Base-by-base conservation (phyloP, 2,113 vertebrate genomes). In the Heptranchias perlo region DNA sequence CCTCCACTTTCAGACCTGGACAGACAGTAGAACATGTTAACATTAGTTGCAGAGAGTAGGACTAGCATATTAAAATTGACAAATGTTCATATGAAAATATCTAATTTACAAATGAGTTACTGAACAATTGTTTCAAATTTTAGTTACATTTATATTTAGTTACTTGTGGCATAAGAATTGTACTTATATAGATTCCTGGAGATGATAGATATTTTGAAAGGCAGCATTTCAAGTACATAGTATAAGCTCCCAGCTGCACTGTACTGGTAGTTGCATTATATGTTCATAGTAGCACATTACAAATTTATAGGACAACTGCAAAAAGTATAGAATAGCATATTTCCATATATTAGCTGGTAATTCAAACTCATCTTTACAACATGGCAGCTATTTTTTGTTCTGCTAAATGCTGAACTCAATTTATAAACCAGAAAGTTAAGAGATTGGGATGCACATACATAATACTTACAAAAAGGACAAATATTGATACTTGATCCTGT, bases 1-100 rank as follows among this genome's bases (percentile, higher is more conserved):
- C 99, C 97, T 99, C 99, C 86, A 99, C 99, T 97, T 99, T 99
- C 82, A 99, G 97, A 97, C 99, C 99, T 99, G 97, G 96, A 96
- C 96, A 96, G 86, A 82, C 95, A 97, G 96, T 96, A 96, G 67
- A 96, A 96, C 95, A 96, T 47, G 49, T 3, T 23, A 95, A 96
- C 96, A 96, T 92, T 65, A 96, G 73, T 44, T 84, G 52, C 96
- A 96, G 96, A 96, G 96, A 89, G 28, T 3, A 54, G 95, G 73
- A 18, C 92, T 96, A 96, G 65, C 96, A 54, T 78, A 96, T 96
- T 91, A 96, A 67, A 62, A 76, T 47, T 21, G 14, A 49, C 61
- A 92, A 65, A 86, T 47, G 44, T 96, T 47, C 31, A n/a, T n/a
- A n/a, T n/a, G n/a, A n/a, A n/a, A n/a, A n/a, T n/a, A n/a, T n/a